These are phyloP conservation scores for Holacanthella duospinosa DNA, from an alignment of 2,888 invertebrate species.

Conservation along the genomic window DNA sequence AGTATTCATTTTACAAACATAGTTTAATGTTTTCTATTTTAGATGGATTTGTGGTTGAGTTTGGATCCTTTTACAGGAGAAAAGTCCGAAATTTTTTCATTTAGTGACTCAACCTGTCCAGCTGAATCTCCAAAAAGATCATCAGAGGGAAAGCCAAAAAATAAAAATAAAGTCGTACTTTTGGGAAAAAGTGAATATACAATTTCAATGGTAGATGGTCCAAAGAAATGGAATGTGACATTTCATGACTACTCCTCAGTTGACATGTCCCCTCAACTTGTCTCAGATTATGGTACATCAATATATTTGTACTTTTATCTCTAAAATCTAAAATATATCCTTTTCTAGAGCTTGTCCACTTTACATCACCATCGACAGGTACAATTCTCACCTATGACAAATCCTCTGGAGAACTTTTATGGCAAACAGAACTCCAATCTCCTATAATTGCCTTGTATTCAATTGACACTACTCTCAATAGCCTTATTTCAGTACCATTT, in stretches of 20 bases:
- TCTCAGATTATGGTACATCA: conserved; percentile 63
- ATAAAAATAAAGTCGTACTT: conserved; percentile 16
- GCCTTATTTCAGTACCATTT: conserved; percentile 73
- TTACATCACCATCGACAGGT: conserved; percentile 81
- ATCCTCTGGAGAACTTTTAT: conserved; percentile 66
- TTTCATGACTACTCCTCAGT: conserved; percentile 87
- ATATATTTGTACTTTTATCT: background rate
- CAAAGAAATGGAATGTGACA: conserved; percentile 88
- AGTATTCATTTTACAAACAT: too few species aligned
- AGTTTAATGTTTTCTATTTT: background rate
- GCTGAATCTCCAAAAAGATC: conserved; percentile 28
- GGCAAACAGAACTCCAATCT: conserved; percentile 77
- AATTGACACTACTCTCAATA: conserved; percentile 53
- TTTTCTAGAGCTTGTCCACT: conserved; percentile 68
- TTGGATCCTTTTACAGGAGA: conserved; percentile 65
- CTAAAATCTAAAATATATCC: conserved; percentile 2
- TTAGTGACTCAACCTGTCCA: conserved; percentile 43
- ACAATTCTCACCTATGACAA: conserved; percentile 73
- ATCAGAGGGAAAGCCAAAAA: background rate
- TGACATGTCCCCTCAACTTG: conserved; percentile 64
- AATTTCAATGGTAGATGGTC: conserved; percentile 82
- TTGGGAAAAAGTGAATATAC: conserved; percentile 58
- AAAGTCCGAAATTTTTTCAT: conserved; percentile 53
- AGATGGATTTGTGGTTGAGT: conserved; percentile 86
- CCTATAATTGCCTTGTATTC: conserved; percentile 84